These are phyloP conservation scores for Eubasilissa splendida DNA, from an alignment of 2,888 invertebrate genomes.

Conservation along the genomic window DNA sequence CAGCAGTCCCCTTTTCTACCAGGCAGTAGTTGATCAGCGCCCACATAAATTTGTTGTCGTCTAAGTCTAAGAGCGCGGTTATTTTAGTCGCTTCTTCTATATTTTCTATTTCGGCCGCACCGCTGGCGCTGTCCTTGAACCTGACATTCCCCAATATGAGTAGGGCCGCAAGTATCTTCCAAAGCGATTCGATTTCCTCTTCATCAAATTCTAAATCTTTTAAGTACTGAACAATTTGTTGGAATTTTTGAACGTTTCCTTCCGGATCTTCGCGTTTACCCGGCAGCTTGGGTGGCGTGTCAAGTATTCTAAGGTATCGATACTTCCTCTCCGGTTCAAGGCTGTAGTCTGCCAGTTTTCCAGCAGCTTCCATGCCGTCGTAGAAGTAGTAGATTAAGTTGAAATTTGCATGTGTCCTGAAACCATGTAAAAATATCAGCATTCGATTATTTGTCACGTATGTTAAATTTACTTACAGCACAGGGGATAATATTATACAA, in stretches of 20 bases:
- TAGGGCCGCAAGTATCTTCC: conserved; percentile 82
- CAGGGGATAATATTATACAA: no score
- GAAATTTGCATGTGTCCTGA: conserved; percentile 89
- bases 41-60: conserved; percentile 88
- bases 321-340: conserved; percentile 81
- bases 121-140: conserved; percentile 79
- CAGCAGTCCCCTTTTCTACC: conserved; percentile 81
- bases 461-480: no score
- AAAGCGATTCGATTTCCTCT: conserved; percentile 80
- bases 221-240: conserved; percentile 76
- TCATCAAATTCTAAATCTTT: conserved; percentile 81
- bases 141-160: conserved; percentile 85
- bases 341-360: conserved; percentile 77
- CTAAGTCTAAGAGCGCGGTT: conserved; percentile 82
- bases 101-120: conserved; percentile 82
- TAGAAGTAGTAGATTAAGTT: conserved; percentile 93
- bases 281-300: conserved; percentile 72
- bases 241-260: conserved; percentile 77
- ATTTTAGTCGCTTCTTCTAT: conserved; percentile 79
- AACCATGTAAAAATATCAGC: conserved; percentile 34
- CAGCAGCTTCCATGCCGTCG: conserved; percentile 83
- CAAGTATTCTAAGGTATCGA: conserved; percentile 80
- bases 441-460: background rate
- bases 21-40: conserved; percentile 89
- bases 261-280: conserved; percentile 78